Conservation (phyloP, 2,888 invertebrate genomes). For the Laothoe populi region DNA sequence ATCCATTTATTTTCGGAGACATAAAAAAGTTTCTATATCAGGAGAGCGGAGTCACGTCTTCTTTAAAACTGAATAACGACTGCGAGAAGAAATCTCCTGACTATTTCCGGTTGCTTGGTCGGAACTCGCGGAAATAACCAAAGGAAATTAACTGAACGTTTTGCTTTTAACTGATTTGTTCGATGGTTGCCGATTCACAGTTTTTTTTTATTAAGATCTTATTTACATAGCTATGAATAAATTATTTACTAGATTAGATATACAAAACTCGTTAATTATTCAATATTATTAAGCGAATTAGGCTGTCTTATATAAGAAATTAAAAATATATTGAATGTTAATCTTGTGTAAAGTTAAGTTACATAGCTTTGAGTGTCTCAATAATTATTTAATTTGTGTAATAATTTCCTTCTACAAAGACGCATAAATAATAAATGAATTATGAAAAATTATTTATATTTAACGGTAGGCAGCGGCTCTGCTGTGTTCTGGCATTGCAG, state of each 20-base stretch:
- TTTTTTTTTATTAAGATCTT: not conserved
- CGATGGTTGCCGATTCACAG: not conserved
- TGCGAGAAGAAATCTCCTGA: conserved; percentile 28
- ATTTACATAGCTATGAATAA: not conserved
- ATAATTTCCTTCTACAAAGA: too few relatives aligned
- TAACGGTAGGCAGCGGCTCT: too few relatives aligned
- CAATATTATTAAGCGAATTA: too few relatives aligned
- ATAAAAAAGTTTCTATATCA: conserved; percentile 4
- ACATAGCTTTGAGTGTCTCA: too few relatives aligned
- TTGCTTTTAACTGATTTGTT: conserved; percentile 28
- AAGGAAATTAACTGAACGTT: conserved; percentile 41
- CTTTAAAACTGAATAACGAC: conserved; percentile 21
- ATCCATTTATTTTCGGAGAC: conserved; percentile 1
- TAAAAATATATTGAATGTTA: too few relatives aligned
- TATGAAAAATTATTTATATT: too few relatives aligned
- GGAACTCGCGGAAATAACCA: conserved; percentile 51
- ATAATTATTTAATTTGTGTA: too few relatives aligned
- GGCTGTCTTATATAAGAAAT: too few relatives aligned
- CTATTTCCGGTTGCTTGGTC: conserved; percentile 55
- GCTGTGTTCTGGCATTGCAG: too few relatives aligned
- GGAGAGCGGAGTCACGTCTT: not conserved
- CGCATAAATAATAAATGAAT: too few relatives aligned
- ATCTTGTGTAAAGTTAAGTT: too few relatives aligned
- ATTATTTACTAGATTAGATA: not conserved
- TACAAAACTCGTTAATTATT: too few relatives aligned